Conservation (phyloP, 2,888 invertebrate species). For the Acrobasis repandana region DNA sequence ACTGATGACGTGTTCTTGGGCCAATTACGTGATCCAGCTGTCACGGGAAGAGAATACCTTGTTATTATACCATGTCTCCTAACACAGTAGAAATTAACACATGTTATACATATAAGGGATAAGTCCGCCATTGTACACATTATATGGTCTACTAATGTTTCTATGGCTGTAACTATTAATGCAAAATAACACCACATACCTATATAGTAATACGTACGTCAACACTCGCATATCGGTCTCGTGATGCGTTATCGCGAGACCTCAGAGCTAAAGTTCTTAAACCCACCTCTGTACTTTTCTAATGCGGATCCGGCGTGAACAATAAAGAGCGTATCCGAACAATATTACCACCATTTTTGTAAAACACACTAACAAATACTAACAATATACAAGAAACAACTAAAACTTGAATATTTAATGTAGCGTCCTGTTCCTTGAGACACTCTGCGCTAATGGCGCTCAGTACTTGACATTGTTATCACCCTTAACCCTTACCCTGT, state of each 20-base stretch:
- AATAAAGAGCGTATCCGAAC: conserved; percentile 45
- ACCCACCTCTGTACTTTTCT: conserved; percentile 48
- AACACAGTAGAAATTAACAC: no score
- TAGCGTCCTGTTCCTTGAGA: conserved; percentile 17
- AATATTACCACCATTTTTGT: conserved; percentile 42
- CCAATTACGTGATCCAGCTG: no score
- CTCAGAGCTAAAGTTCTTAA: background rate
- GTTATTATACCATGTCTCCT: no score
- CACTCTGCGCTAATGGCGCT: background rate
- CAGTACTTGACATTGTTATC: conserved; percentile 30
- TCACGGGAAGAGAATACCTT: no score
- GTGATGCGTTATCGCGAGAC: background rate
- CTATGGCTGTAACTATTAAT: no score
- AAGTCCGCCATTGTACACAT: no score
- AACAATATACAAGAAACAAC: background rate
- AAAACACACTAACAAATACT: background rate
- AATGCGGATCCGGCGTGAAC: conserved; percentile 38
- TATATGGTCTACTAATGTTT: no score
- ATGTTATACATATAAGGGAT: no score
- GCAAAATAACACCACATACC: no score
- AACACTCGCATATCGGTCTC: no score
- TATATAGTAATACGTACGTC: no score
- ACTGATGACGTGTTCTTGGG: no score
- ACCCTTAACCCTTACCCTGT: conserved; percentile 37
- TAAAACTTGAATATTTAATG: background rate